Base-by-base conservation (phyloP, 2,797 vertebrate genomes). In the Chrosomus eos region DNA sequence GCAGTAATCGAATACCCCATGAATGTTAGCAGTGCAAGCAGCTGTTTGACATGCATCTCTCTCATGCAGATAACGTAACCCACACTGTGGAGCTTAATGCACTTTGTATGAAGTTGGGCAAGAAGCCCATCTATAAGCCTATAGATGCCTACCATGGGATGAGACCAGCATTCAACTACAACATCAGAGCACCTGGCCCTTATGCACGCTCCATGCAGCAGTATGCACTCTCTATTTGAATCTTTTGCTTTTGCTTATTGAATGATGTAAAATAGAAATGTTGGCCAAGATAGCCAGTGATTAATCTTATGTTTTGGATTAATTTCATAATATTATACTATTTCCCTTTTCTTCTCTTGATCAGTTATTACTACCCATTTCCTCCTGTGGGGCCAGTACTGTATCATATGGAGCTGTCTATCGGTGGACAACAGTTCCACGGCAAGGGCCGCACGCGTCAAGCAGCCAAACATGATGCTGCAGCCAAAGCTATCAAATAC, bases 281-380 rank as follows among this genome's bases (percentile, higher is more conserved):
- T 78, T 31, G n/a, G 1, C 16, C 31, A 3, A 43, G 26, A 64
- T 45, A 31, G 45, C 18, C 4, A 16, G 26, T 78, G n/a, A 60
- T 62, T 43, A 43, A 16, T 43, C 68, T 62, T 28, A 16, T 62
- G 60, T 38, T 36, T n/a, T 71, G 5, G 4, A n/a, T n/a, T n/a
- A n/a, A n/a, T n/a, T n/a, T n/a, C n/a, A n/a, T n/a, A n/a, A 21
- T 1, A 66, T 26, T 51, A 7, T 53, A 33, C 38, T 51, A 18
- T 48, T 68, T n/a, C 45, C 31, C 51, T 18, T 19, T 6, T 40
- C 23, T 33, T 36, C 43, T 5, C 53, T 48, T 90, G 88, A 90
- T n/a, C 91, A 99, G 98, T 95, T 99, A 99, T 95, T 99, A 98
- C 91, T 99, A 99, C 89, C 97, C 98, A 40, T 99, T 99, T 94